These are phyloP conservation scores for Leptinotarsa rubiginosa DNA, from an alignment of 2,888 invertebrate genomes.

Conservation along the genomic window DNA sequence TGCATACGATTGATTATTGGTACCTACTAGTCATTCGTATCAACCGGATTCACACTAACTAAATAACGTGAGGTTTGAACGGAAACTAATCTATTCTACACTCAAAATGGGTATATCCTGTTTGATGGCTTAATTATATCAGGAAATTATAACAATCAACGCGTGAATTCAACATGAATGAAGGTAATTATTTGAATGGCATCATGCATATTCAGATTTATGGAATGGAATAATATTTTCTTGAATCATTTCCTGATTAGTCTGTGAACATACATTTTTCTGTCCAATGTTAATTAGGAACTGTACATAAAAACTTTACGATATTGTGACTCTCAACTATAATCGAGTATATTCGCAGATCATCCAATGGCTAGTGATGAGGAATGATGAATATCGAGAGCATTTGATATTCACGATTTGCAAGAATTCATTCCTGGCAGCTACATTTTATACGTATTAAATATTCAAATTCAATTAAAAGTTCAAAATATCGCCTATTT, in stretches of 20 bases:
- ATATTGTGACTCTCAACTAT: too few species aligned
- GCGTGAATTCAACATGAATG: constrained; percentile 15
- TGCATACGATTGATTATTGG: not conserved
- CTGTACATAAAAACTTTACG: too few species aligned
- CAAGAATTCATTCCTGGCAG: too few species aligned
- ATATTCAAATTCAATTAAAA: too few species aligned
- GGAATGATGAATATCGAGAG: too few species aligned
- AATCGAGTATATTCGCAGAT: too few species aligned
- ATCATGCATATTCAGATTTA: constrained; percentile 4
- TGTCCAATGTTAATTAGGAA: too few species aligned
- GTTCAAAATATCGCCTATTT: too few species aligned
- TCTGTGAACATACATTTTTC: not conserved
- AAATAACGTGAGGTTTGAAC: constrained; percentile 36
- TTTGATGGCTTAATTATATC: constrained; percentile 22
- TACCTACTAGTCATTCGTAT: not conserved
- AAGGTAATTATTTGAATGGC: constrained; percentile 9
- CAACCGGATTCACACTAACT: constrained; percentile 23
- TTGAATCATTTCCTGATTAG: not conserved
- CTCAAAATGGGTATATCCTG: constrained; percentile 44
- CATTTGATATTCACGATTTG: too few species aligned
- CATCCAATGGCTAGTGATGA: too few species aligned
- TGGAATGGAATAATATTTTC: not conserved
- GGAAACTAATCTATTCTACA: constrained; percentile 41
- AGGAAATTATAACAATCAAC: constrained; percentile 24
- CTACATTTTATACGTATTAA: too few species aligned